Evolutionary conservation across 92 coral and sea anemone species (phyloP).

Genomic region (Epizoanthus stellaris): DNA sequence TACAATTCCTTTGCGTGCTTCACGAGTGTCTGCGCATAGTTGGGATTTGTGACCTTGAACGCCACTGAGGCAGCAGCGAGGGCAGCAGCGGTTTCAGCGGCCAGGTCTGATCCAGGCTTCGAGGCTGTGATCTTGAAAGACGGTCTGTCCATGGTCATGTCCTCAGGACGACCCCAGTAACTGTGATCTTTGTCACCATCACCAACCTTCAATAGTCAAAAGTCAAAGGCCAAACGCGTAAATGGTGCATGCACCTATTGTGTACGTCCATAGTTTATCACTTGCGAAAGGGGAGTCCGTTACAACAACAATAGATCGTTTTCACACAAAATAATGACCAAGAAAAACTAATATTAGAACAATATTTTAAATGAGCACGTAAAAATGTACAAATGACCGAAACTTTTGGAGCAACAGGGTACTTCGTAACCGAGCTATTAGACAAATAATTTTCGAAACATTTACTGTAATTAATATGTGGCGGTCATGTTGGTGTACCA

Average conservation of each 20-base stretch:
- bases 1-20: constrained; percentile 82
- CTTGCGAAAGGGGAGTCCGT: no score
- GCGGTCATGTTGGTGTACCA: no score
- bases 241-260: not conserved
- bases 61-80: constrained; percentile 91
- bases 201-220: constrained; percentile 69
- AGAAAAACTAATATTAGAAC: no score
- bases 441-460: no score
- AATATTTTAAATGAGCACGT: no score
- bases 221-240: no score
- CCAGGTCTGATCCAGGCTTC: constrained; percentile 88
- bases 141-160: constrained; percentile 89
- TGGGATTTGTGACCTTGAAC: constrained; percentile 60
- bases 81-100: constrained; percentile 95
- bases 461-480: no score
- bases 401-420: no score
- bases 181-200: constrained; percentile 82
- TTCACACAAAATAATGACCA: no score
- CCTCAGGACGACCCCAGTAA: constrained; percentile 95
- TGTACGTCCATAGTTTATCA: not conserved
- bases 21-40: constrained; percentile 63
- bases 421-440: no score
- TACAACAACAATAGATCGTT: no score
- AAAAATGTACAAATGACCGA: no score
- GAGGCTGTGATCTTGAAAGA: constrained; percentile 79